A percentile compares a stretch with the other conserved stretches of the same genome.
Conservation (phyloP, 1,140 invertebrate genomes). For the Vanessa tameamea region DNA sequence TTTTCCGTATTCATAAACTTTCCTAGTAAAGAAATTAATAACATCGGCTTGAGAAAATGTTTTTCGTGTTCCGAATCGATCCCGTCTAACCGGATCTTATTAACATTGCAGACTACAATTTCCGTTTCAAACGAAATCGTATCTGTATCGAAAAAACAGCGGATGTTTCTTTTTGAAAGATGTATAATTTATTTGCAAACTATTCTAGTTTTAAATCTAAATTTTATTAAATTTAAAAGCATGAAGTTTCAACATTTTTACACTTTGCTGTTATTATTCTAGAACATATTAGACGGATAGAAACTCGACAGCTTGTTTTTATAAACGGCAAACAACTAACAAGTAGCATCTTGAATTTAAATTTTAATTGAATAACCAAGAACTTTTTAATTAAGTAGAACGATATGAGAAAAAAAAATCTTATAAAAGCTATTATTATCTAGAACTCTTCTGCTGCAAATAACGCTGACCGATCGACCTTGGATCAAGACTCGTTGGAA, state of each 20-base stretch:
- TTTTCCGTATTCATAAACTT: background rate
- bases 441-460: background rate
- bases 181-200: background rate
- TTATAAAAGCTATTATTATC: background rate
- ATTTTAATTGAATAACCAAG: conserved; percentile 5
- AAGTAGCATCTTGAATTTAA: conserved; percentile 3
- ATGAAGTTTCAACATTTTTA: too few species aligned
- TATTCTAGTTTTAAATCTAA: background rate
- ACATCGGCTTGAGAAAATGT: background rate
- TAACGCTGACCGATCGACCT: conserved; percentile 19
- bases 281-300: too few species aligned
- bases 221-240: background rate
- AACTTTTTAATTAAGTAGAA: background rate
- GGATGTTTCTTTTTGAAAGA: background rate
- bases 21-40: background rate
- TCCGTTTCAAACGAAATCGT: conserved; percentile 14
- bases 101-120: conserved; percentile 25
- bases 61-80: conserved; percentile 14
- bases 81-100: conserved; percentile 30
- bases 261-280: too few species aligned
- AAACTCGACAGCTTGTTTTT: background rate
- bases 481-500: conserved; percentile 3
- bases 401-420: background rate
- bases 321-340: background rate
- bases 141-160: background rate